phyloP scores from a whole-genome alignment of 2,797 vertebrate species.

The Cygnus olor region DNA sequence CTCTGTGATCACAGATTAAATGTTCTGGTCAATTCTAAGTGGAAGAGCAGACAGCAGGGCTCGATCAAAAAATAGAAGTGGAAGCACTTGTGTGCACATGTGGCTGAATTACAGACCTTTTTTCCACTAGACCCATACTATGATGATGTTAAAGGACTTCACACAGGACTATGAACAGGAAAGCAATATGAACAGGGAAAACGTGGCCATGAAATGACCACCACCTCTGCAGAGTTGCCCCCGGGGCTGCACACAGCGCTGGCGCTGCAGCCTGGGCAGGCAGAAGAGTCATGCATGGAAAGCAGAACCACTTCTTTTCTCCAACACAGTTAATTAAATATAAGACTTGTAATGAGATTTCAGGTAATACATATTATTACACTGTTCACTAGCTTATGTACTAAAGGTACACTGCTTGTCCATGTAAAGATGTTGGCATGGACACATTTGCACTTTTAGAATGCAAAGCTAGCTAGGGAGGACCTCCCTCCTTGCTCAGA shows the following conservation, averaged over 20 bases:
- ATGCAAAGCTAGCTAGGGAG: neutral
- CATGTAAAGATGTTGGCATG: neutral
- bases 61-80: neutral
- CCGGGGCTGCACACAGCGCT: neutral
- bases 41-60: neutral
- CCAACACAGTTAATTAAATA: neutral
- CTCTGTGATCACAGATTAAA: neutral
- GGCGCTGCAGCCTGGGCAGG: neutral
- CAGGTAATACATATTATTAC: neutral
- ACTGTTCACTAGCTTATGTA: neutral
- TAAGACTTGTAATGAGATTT: neutral
- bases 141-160: neutral
- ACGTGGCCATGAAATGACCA: neutral
- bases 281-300: rapidly evolving
- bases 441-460: neutral
- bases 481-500: neutral
- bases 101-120: neutral
- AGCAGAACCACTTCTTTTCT: neutral
- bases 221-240: neutral
- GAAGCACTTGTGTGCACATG: neutral
- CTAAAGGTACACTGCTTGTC: neutral
- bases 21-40: neutral
- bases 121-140: neutral
- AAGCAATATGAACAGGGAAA: neutral
- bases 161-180: neutral